Percentiles rank a stretch among this genome's conserved stretches.
Evolutionary conservation across 2,113 vertebrate genomes (phyloP).

Genomic region (Ramphastos sulfuratus): DNA sequence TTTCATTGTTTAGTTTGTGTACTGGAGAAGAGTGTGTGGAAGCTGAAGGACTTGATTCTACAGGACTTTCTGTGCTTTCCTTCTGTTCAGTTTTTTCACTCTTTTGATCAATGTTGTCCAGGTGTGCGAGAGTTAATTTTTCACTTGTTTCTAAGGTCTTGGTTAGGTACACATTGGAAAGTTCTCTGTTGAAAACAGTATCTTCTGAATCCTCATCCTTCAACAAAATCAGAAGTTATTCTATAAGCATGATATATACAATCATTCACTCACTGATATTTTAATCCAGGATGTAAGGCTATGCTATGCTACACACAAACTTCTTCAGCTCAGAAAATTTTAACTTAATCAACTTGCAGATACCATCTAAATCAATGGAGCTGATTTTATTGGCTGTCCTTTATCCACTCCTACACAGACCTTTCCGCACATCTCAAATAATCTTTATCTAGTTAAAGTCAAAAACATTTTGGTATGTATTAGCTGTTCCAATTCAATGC

Average conservation of each 20-base stretch:
- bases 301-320: background rate
- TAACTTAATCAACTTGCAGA: background rate
- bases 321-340: background rate
- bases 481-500: background rate
- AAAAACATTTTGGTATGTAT: background rate
- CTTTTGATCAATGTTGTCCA: constrained; percentile 66
- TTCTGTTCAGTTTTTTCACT: constrained; percentile 63
- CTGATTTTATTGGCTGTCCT: background rate
- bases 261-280: background rate
- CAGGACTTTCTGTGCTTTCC: constrained; percentile 71
- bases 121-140: constrained; percentile 72
- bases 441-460: background rate
- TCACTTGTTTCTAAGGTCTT: constrained; percentile 68
- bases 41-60: constrained; percentile 78
- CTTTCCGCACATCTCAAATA: background rate
- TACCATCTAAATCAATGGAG: background rate
- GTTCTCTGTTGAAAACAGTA: constrained; percentile 30
- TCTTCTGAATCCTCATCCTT: constrained; percentile 77
- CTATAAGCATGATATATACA: background rate
- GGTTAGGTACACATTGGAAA: background rate
- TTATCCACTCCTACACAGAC: background rate
- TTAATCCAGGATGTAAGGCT: background rate
- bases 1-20: constrained; percentile 75
- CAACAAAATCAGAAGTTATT: constrained; percentile 22
- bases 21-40: constrained; percentile 78